Evolutionary conservation across 2,888 invertebrate genomes (phyloP).

Genomic region (Athrips mouffetella): DNA sequence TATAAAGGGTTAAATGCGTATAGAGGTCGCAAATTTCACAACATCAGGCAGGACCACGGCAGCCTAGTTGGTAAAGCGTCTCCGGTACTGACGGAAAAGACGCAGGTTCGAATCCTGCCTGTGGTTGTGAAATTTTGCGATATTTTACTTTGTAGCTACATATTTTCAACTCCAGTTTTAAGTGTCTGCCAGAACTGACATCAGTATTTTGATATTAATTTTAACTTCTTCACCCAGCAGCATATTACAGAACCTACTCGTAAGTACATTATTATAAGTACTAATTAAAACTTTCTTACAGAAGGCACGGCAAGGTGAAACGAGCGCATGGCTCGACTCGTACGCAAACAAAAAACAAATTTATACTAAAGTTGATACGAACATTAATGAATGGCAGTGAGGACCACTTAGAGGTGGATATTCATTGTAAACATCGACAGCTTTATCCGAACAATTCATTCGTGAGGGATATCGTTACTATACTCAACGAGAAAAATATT

Average conservation of each 20-base stretch:
- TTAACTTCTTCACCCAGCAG: not conserved
- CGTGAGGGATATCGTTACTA: conserved; percentile 60
- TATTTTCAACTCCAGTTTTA: no score
- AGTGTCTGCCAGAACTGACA: no score
- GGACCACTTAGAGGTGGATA: conserved; percentile 59
- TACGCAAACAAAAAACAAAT: conserved; percentile 52
- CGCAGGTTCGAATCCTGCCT: no score
- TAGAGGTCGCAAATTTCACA: no score
- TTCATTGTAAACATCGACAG: conserved; percentile 50
- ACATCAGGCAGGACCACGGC: no score
- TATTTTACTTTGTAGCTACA: no score
- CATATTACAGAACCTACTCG: not conserved
- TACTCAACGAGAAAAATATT: conserved; percentile 57
- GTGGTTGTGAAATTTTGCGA: no score
- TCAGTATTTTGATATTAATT: no score
- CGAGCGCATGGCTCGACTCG: conserved; percentile 25
- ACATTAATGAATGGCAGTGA: conserved; percentile 38
- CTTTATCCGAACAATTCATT: conserved; percentile 61
- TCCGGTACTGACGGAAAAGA: no score
- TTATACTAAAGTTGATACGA: conserved; percentile 52
- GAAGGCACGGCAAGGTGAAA: conserved; percentile 27
- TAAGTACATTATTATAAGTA: not conserved
- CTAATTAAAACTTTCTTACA: not conserved
- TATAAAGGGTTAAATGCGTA: no score
- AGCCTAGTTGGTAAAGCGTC: no score